A percentile compares a stretch with the other conserved stretches of the same genome.
These are phyloP conservation scores for Spizella passerina DNA, from an alignment of 2,797 vertebrate genomes.

Conservation along the genomic window DNA sequence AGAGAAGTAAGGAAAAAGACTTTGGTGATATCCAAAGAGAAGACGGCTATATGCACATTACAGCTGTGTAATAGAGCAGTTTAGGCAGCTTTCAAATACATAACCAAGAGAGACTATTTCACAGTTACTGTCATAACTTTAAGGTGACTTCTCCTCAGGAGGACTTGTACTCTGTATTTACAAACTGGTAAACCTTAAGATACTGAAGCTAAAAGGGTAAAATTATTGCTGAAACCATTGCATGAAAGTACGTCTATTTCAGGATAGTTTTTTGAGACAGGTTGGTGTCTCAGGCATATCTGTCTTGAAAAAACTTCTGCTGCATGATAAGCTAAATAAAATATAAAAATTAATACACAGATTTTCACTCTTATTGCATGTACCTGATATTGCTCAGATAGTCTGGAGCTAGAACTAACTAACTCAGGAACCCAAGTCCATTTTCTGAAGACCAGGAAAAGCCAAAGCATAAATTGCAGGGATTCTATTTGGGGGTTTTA, in stretches of 20 bases:
- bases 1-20: background rate
- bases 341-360: background rate
- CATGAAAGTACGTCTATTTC: background rate
- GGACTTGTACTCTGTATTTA: background rate
- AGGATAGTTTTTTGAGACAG: background rate
- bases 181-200: background rate
- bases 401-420: background rate
- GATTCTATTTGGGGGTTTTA: background rate
- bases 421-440: background rate
- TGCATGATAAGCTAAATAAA: background rate
- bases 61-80: background rate
- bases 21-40: background rate
- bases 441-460: background rate
- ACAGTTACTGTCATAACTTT: background rate
- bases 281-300: rapidly evolving
- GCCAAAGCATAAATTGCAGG: background rate
- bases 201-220: background rate
- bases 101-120: background rate
- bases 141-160: background rate
- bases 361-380: background rate
- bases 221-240: background rate
- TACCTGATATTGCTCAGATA: background rate
- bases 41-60: background rate
- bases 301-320: background rate
- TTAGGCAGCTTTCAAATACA: background rate